Evolutionary conservation across 2,888 invertebrate species (phyloP), one percentile per base, ranked within the genome.

Genomic region (Rhagophthalmus giganteus): DNA sequence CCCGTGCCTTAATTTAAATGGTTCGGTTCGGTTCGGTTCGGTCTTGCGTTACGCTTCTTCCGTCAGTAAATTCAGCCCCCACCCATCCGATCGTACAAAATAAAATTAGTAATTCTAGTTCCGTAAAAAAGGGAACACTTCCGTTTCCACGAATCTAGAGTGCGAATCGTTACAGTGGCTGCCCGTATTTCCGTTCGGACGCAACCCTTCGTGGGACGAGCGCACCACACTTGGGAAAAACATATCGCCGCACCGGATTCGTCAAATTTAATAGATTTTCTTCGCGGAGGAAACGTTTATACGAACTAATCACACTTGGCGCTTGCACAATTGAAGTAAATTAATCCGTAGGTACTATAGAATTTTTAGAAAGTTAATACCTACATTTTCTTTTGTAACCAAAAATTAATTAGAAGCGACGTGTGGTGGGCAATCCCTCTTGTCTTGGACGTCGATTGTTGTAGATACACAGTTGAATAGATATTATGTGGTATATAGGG

Each of bases 1-100:
- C 54, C 51, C 58, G 58, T 56, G 56, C 56, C 49, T 30, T 34
- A 41, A 54, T 58, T 58, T 56, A 54, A 55, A 55, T 55, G 50
- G 40, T 42, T 40, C 20, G n/a, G n/a, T n/a, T n/a, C n/a, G n/a
- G n/a, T n/a, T n/a, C 27, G 32, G 26, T 14, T 24, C 56, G 50
- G 24, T 40, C 44, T 54, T 54, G 57, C 55, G 56, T 58, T 49
- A 56, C 45, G 54, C 20, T 20, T 38, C 49, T 56, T 59, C 58
- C 58, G 52, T 33, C 26, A 35, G 37, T 38, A 39, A 32, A 38
- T 46, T 14, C 25, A 27, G 11, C 33, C 41, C 41, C 31, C 14
- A 28, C 20, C 39, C 16, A 16, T 28, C 14, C 9, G 15, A 15
- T 20, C 25, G 35, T 40, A 49, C 20, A 26, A 44, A 50, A 50